These are phyloP conservation scores for Enteromius paludinosus DNA, from an alignment of 2,797 vertebrate species.

Conservation along the genomic window DNA sequence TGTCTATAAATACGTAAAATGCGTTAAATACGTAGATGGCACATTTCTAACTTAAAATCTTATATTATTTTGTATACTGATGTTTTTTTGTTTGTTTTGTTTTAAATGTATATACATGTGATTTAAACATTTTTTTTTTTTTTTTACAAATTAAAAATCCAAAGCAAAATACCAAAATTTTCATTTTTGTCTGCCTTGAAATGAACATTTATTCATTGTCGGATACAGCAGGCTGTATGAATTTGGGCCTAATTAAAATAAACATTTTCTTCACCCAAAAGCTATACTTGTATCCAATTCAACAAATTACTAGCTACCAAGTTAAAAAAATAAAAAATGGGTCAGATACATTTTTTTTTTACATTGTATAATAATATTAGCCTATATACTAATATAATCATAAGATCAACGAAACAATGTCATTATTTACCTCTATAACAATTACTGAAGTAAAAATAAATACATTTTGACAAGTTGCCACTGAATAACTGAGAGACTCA, in stretches of 20 bases:
- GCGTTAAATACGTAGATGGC: conserved; percentile 76
- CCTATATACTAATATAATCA: neutral
- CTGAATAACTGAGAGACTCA: neutral
- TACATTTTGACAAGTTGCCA: neutral
- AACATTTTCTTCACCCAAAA: neutral
- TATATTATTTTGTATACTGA: conserved; percentile 84
- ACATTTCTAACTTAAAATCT: conserved; percentile 87
- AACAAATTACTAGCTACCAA: neutral
- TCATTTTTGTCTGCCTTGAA: neutral
- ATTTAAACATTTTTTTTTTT: conserved; percentile 69
- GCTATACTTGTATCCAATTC: neutral
- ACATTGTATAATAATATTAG: neutral
- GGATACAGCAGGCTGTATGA: neutral
- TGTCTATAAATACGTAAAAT: no score
- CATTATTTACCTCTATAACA: neutral
- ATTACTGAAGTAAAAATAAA: neutral
- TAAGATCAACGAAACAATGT: neutral
- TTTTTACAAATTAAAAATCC: conserved; percentile 78
- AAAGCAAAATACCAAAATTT: conserved; percentile 4
- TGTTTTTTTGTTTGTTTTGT: conserved; percentile 62
- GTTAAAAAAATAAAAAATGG: neutral
- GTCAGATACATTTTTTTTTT: neutral
- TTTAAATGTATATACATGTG: conserved; percentile 67
- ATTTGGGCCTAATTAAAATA: neutral
- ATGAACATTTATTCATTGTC: neutral